Evolutionary conservation across 2,113 vertebrate species (phyloP), one percentile per base, ranked within the genome.

Genomic region (Calidris pugnax): DNA sequence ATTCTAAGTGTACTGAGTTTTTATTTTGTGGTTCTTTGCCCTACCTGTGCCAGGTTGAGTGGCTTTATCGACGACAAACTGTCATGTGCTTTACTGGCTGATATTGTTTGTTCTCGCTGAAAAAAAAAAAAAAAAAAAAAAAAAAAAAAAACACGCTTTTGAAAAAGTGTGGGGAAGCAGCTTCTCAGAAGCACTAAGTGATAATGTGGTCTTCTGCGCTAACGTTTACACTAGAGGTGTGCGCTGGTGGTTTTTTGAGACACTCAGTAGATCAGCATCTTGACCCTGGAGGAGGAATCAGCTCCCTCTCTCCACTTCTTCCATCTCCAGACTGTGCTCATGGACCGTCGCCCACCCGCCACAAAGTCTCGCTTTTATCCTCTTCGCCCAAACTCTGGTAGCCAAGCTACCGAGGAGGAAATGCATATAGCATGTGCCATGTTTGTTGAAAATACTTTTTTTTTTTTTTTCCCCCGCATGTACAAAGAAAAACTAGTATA

Each of bases 401-500:
- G 95, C 94, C 95, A 67, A 93, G 97, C 97, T 97, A 94, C 91
- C 16, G 79, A 93, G 94, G 93, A 96, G 94, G 94, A 97, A 96
- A 88, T 94, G 92, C 81, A 87, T 96, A 95, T 79, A 94, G 96
- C 97, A 98, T 98, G 98, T 98, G 98, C 98, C 98, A 98, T 97
- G 96, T 98, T 98, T 97, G 92, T 96, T 96, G 96, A 97, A 97
- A 95, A 97, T 97, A 98, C 95, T 85, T 97, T 97, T 97, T 97
- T 96, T 4, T 85, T 97, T 97, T 97, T 97, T 96, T 4, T n/a
- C n/a, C 87, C 94, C 97, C 96, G 98, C 98, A 98, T 98, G 98
- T 98, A 97, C 97, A 98, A 95, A 97, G 85, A 67, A 94, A 95
- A 97, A 95, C 96, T 98, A 97, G 98, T 97, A 97, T 97, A 98